A percentile compares a stretch with the other conserved stretches of the same genome.
Conservation (phyloP, 2,888 invertebrate genomes). For the Clusia tigrina region DNA sequence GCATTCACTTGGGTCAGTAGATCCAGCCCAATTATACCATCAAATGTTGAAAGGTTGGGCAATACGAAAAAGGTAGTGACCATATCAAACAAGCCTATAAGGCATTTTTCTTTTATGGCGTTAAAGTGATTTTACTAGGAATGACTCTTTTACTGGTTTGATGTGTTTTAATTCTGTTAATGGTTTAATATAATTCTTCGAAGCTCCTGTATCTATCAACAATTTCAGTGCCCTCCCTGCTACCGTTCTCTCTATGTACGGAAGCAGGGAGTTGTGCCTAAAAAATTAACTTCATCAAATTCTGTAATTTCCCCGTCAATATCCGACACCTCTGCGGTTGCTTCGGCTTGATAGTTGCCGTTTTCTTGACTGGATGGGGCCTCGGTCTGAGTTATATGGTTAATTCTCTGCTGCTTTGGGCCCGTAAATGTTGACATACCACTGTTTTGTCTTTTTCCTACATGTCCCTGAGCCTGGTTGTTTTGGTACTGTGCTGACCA, state of each 20-base stretch:
- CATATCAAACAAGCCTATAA: too few species aligned
- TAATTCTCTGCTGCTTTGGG: background rate
- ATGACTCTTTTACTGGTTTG: too few species aligned
- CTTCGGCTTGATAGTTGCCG: constrained; percentile 1
- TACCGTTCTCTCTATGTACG: constrained; percentile 24
- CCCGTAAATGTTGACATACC: background rate
- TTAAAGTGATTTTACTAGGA: too few species aligned
- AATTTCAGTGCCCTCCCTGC: constrained; percentile 25
- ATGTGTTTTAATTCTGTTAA: too few species aligned
- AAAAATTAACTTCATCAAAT: constrained; percentile 23
- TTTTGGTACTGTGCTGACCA: background rate
- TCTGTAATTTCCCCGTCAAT: constrained; percentile 3
- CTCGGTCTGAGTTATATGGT: too few species aligned
- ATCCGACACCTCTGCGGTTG: background rate
- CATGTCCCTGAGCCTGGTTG: background rate
- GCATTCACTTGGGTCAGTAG: too few species aligned
- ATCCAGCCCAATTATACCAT: constrained; percentile 1
- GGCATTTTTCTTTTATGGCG: too few species aligned
- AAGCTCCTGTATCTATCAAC: constrained; percentile 31
- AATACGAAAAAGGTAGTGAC: background rate
- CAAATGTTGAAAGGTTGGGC: background rate
- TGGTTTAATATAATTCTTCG: constrained; percentile 34
- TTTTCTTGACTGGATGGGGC: background rate
- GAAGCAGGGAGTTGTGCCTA: constrained; percentile 22
- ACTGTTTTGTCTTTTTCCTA: background rate